phyloP scores from a whole-genome alignment of 2,888 invertebrate genomes.

The Sussaba pulchella region DNA sequence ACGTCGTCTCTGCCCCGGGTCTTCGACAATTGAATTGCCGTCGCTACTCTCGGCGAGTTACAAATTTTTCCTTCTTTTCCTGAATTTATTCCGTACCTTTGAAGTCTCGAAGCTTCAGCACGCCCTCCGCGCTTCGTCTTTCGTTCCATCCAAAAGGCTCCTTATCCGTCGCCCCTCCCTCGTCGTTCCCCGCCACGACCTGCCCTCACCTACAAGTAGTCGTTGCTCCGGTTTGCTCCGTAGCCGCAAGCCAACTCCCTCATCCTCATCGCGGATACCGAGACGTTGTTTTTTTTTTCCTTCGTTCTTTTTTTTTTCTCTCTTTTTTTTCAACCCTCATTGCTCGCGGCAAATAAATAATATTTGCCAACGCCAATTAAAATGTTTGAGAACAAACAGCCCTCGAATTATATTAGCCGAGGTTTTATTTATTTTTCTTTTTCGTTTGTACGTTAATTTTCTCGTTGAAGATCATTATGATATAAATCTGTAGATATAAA shows the following conservation, averaged over 20 bases:
- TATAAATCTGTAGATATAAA: not conserved
- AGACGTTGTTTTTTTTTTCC: not conserved
- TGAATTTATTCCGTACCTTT: slow-evolving; percentile 77
- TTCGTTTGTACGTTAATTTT: slow-evolving; percentile 11
- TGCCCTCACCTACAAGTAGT: slow-evolving; percentile 16
- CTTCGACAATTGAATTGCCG: slow-evolving; percentile 78
- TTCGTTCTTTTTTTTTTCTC: slow-evolving; percentile 29
- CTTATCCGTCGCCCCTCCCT: not conserved
- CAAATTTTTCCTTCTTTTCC: slow-evolving; percentile 77
- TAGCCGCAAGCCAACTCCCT: slow-evolving; percentile 48
- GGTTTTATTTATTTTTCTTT: slow-evolving; percentile 1
- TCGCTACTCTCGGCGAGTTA: slow-evolving; percentile 77
- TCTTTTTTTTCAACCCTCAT: slow-evolving; percentile 28
- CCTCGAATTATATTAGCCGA: slow-evolving; percentile 35
- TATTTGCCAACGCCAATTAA: slow-evolving; percentile 66
- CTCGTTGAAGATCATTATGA: slow-evolving; percentile 14
- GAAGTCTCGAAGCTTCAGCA: slow-evolving; percentile 64
- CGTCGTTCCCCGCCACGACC: not conserved
- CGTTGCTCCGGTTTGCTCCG: slow-evolving; percentile 37
- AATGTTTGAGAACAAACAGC: slow-evolving; percentile 59
- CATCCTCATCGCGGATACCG: slow-evolving; percentile 8
- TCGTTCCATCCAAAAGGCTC: slow-evolving; percentile 3
- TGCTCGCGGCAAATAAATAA: slow-evolving; percentile 61
- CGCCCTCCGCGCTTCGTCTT: slow-evolving; percentile 13
- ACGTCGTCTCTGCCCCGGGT: slow-evolving; percentile 45